Conservation (phyloP, 2,888 invertebrate genomes). For the Cremastobaeus sp. region DNA sequence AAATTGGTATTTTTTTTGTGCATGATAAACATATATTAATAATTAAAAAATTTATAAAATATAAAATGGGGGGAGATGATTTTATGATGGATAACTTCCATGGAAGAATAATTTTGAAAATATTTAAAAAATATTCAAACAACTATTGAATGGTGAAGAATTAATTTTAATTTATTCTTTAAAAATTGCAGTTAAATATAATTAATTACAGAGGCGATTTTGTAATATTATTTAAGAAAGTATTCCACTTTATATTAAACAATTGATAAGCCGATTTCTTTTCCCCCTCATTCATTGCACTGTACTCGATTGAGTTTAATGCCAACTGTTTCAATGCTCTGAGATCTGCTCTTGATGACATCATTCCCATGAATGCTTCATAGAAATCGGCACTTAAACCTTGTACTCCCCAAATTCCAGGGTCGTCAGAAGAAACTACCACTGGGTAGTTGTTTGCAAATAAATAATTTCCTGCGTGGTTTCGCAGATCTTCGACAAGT, state of each 20-base stretch:
- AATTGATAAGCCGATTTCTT: slow-evolving; percentile 79
- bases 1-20: too few relatives aligned
- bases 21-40: too few relatives aligned
- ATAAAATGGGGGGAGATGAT: too few relatives aligned
- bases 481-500: slow-evolving; percentile 85
- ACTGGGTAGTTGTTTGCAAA: slow-evolving; percentile 85
- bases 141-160: too few relatives aligned
- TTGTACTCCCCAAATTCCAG: slow-evolving; percentile 86
- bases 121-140: too few relatives aligned
- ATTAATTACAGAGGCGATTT: too few relatives aligned
- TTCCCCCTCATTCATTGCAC: slow-evolving; percentile 80
- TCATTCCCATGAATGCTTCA: slow-evolving; percentile 87
- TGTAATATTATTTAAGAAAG: not conserved
- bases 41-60: too few relatives aligned
- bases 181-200: too few relatives aligned
- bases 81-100: too few relatives aligned
- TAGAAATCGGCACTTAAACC: slow-evolving; percentile 89
- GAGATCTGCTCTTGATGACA: slow-evolving; percentile 84
- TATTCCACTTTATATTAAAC: slow-evolving; percentile 81
- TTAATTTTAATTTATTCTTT: too few relatives aligned
- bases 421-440: slow-evolving; percentile 89
- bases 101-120: too few relatives aligned
- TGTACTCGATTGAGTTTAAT: slow-evolving; percentile 85
- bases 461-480: slow-evolving; percentile 85
- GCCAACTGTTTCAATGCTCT: slow-evolving; percentile 86